Evolutionary conservation across 2,113 vertebrate genomes (phyloP).

Genomic region (Psophia crepitans): DNA sequence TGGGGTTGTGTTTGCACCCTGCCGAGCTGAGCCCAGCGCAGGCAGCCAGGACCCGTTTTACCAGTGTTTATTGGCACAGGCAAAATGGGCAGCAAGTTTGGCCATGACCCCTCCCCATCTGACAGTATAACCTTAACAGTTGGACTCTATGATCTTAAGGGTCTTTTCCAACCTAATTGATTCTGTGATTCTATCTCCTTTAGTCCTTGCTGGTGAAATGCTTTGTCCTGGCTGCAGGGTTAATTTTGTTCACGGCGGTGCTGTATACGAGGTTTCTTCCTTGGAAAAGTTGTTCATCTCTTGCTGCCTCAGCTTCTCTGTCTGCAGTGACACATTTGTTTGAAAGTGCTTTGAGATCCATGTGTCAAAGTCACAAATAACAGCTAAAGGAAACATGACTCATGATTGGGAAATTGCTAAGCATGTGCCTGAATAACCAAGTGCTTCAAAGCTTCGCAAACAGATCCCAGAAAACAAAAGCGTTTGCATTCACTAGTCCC

Average conservation of each 20-base stretch:
- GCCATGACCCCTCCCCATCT: too few relatives aligned
- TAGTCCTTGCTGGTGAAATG: neutral
- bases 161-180: neutral
- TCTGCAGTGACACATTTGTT: neutral
- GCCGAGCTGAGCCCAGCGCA: neutral
- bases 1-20: neutral
- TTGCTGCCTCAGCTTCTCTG: neutral
- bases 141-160: neutral
- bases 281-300: neutral
- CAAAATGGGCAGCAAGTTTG: neutral
- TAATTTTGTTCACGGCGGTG: neutral
- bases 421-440: neutral
- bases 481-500: neutral
- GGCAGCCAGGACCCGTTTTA: neutral
- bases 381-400: slow-evolving; percentile 25
- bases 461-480: slow-evolving; percentile 5
- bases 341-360: slow-evolving; percentile 10
- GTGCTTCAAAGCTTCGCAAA: neutral
- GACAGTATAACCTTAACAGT: neutral
- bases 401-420: slow-evolving; percentile 7
- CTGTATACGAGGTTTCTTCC: neutral
- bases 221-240: neutral
- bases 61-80: neutral
- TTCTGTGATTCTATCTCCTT: neutral
- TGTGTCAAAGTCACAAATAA: slow-evolving; percentile 16